phyloP scores from a whole-genome alignment of 1,140 invertebrate species.

The Mizuhopecten yessoensis region DNA sequence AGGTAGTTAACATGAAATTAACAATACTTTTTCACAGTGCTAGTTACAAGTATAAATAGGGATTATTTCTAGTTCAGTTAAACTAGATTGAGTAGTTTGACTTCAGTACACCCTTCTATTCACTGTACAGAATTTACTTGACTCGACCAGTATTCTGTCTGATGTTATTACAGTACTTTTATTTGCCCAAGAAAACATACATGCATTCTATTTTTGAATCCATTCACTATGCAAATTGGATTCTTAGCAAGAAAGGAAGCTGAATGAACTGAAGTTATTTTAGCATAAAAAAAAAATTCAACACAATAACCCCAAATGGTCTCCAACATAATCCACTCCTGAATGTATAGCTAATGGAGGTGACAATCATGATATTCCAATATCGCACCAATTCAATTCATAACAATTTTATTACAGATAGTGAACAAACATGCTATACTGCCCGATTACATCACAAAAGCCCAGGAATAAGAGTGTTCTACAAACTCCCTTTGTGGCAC shows the following conservation, averaged over 20 bases:
- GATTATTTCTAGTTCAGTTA: too few relatives aligned
- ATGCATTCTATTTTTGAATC: neutral
- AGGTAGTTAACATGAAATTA: too few relatives aligned
- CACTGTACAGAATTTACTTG: neutral
- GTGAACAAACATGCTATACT: neutral
- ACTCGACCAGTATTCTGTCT: neutral
- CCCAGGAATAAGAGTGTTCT: neutral
- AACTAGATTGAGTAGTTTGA: too few relatives aligned
- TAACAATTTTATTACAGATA: neutral
- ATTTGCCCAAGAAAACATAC: neutral
- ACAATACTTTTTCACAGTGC: too few relatives aligned
- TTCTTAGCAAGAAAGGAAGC: neutral
- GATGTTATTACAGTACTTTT: neutral
- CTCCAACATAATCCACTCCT: neutral
- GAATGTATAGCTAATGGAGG: neutral
- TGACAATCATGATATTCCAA: constrained; percentile 16
- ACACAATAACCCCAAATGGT: neutral
- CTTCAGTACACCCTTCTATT: neutral
- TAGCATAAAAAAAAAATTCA: neutral
- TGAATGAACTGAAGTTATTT: too few relatives aligned
- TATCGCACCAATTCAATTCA: neutral
- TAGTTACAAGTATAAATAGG: too few relatives aligned
- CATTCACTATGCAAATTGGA: neutral
- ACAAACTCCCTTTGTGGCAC: neutral
- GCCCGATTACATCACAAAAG: neutral